phyloP scores from a whole-genome alignment of 2,113 vertebrate genomes.

The Triplophysa siluroides region DNA sequence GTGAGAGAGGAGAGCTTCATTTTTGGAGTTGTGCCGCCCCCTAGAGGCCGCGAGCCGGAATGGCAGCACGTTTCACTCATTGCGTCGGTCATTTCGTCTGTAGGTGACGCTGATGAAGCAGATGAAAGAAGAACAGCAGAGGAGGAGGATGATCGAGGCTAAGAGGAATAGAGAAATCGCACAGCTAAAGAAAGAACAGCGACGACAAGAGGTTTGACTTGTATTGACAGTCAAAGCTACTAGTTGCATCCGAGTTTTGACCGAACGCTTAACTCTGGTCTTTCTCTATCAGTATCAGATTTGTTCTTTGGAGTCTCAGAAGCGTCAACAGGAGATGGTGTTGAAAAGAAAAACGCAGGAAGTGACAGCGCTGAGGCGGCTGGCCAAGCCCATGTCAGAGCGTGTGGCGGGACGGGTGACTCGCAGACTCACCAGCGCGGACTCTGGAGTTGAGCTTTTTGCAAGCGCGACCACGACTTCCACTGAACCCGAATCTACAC shows the following conservation, averaged over 20 bases:
- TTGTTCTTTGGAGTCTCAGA: slow-evolving; percentile 92
- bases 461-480: slow-evolving; percentile 81
- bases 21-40: neutral
- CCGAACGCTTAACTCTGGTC: neutral
- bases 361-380: slow-evolving; percentile 88
- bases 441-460: slow-evolving; percentile 86
- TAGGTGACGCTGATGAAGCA: slow-evolving; percentile 97
- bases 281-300: slow-evolving; percentile 86
- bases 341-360: slow-evolving; percentile 94
- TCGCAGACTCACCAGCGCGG: slow-evolving; percentile 71
- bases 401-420: slow-evolving; percentile 79
- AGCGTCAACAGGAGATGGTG: slow-evolving; percentile 93
- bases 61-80: no score
- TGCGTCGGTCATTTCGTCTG: neutral
- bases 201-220: slow-evolving; percentile 81
- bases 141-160: slow-evolving; percentile 86
- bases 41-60: neutral
- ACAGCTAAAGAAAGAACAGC: slow-evolving; percentile 95
- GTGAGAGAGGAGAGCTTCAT: slow-evolving; percentile 62
- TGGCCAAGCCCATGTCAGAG: slow-evolving; percentile 92
- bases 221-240: no score
- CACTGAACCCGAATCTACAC: slow-evolving; percentile 81
- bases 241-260: neutral
- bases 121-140: slow-evolving; percentile 97
- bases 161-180: slow-evolving; percentile 94